Evolutionary conservation across 2,797 vertebrate genomes (phyloP).

Genomic region (Hybognathus amarus): DNA sequence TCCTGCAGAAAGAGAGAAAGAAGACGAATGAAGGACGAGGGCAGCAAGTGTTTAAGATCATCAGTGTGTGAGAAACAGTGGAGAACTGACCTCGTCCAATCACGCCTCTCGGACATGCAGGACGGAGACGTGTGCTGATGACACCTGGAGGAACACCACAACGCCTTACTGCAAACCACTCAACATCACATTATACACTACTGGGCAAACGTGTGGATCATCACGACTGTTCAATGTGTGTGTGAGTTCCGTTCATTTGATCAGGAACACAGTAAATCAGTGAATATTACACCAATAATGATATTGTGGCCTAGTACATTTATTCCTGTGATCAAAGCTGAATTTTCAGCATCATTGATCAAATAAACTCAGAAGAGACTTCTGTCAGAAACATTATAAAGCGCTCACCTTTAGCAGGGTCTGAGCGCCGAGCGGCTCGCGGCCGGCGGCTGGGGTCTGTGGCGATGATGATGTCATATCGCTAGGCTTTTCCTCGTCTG

Average conservation of each 20-base stretch:
- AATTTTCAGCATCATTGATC: too few species aligned
- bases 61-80: neutral
- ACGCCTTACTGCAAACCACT: too few species aligned
- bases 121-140: slow-evolving; percentile 65
- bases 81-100: slow-evolving; percentile 84
- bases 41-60: neutral
- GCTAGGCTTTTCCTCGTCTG: slow-evolving; percentile 69
- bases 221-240: fast-evolving
- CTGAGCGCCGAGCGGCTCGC: slow-evolving; percentile 77
- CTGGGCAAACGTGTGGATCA: neutral
- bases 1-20: slow-evolving; percentile 73
- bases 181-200: neutral
- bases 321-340: too few species aligned
- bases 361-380: neutral
- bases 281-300: neutral
- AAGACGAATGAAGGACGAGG: neutral
- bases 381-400: too few species aligned
- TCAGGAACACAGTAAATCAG: neutral
- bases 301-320: too few species aligned
- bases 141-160: slow-evolving; percentile 58
- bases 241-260: neutral
- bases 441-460: slow-evolving; percentile 67
- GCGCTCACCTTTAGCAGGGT: slow-evolving; percentile 80
- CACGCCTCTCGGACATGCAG: slow-evolving; percentile 80
- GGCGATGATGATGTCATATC: slow-evolving; percentile 65